phyloP scores from a whole-genome alignment of 2,888 invertebrate genomes.

The Alentia gelatinosa region DNA sequence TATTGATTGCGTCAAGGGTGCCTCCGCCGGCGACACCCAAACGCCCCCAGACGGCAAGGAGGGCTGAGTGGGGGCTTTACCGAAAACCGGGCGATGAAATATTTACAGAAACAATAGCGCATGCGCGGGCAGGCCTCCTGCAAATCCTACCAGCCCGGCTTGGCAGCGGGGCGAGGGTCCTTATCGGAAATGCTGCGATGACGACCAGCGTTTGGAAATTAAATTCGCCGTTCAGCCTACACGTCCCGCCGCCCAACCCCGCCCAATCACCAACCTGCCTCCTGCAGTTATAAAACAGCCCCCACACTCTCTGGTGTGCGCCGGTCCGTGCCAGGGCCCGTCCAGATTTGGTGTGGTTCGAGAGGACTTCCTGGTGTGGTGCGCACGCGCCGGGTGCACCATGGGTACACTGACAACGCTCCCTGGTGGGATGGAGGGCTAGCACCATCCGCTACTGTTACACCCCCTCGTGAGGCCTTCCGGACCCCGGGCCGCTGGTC shows the following conservation, averaged over 20 bases:
- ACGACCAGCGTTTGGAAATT: conserved; percentile 1
- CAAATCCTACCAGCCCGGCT: neutral
- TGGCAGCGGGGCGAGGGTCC: neutral
- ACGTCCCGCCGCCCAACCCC: neutral
- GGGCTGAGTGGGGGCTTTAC: neutral
- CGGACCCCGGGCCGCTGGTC: neutral
- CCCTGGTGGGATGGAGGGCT: neutral
- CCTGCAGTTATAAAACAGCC: neutral
- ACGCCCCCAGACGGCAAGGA: neutral
- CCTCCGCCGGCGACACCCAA: neutral
- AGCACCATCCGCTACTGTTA: neutral
- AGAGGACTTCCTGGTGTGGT: neutral
- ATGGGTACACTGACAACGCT: neutral
- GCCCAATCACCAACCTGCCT: neutral
- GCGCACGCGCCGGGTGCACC: neutral
- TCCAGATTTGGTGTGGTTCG: no score
- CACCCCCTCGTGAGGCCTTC: neutral
- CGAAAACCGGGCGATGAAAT: neutral
- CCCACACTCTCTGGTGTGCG: neutral
- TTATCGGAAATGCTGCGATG: neutral
- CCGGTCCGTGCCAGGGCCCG: no score
- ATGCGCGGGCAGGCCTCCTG: neutral
- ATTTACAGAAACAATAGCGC: neutral
- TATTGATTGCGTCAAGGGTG: conserved; percentile 41
- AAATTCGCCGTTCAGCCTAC: neutral